A percentile compares a stretch with the other conserved stretches of the same genome.
phyloP scores from a whole-genome alignment of 2,888 invertebrate genomes.

The Gandaritis pyraliata region DNA sequence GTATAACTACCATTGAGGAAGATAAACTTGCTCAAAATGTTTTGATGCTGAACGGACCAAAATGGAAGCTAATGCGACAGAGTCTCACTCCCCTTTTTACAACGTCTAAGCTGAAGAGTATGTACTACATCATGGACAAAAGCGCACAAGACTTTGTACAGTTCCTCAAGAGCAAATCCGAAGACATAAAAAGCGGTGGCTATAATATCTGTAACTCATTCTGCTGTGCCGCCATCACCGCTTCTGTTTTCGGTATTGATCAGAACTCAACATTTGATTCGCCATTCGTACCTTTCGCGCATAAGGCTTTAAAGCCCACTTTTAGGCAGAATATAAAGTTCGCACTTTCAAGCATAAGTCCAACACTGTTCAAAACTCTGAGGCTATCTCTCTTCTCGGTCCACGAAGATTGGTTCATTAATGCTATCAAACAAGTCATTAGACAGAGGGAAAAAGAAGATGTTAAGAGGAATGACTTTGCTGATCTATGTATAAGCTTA shows the following conservation, averaged over 20 bases:
- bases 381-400: constrained; percentile 56
- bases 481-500: constrained; percentile 60
- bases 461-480: constrained; percentile 62
- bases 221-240: constrained; percentile 60
- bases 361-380: constrained; percentile 46
- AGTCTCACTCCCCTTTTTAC: constrained; percentile 67
- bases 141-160: constrained; percentile 61
- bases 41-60: constrained; percentile 54
- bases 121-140: constrained; percentile 67
- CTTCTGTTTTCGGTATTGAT: constrained; percentile 69
- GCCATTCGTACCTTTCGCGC: constrained; percentile 56
- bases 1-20: constrained; percentile 47
- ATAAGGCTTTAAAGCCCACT: constrained; percentile 44
- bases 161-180: constrained; percentile 52
- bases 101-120: constrained; percentile 63
- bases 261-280: constrained; percentile 61
- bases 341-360: constrained; percentile 39
- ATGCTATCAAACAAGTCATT: constrained; percentile 60
- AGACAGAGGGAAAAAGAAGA: constrained; percentile 54
- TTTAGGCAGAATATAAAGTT: constrained; percentile 50
- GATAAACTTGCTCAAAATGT: constrained; percentile 59
- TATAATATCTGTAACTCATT: constrained; percentile 51
- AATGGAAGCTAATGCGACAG: constrained; percentile 67
- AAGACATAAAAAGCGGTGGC: constrained; percentile 45
- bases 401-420: constrained; percentile 61